Evolutionary conservation across 2,113 vertebrate species (phyloP).

Genomic region (Aegypius monachus): DNA sequence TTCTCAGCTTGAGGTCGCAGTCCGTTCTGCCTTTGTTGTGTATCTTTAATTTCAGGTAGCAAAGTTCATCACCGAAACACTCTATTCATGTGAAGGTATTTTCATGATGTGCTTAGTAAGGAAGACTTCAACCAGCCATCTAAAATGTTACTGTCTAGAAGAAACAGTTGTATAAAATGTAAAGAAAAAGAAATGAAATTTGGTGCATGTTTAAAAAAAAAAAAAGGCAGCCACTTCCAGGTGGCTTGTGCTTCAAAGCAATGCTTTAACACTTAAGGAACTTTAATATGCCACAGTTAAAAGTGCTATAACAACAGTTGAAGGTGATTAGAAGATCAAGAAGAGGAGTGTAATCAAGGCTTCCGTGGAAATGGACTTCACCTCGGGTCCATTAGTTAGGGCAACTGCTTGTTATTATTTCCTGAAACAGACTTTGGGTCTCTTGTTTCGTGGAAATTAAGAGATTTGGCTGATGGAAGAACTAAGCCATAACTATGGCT

Average conservation of each 20-base stretch:
- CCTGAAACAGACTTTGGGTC: not conserved
- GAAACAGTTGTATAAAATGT: not conserved
- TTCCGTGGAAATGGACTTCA: not conserved
- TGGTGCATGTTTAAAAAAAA: rapidly evolving
- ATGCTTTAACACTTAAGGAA: not conserved
- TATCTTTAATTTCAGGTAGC: not conserved
- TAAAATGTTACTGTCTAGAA: not conserved
- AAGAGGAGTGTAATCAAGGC: not conserved
- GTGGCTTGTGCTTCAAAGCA: not conserved
- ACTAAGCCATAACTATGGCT: not conserved
- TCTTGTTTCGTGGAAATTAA: not conserved
- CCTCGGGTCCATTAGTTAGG: not conserved
- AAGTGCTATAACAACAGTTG: not conserved
- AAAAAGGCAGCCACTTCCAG: not conserved
- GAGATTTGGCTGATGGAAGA: not conserved
- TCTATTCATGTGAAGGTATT: not conserved
- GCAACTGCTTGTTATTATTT: not conserved
- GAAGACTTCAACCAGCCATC: not conserved
- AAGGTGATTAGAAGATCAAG: not conserved
- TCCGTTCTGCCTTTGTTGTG: not conserved
- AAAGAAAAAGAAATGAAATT: not conserved
- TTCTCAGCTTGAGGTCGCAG: not conserved
- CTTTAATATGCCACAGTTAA: not conserved
- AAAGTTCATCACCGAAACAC: not conserved
- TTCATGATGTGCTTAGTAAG: not conserved